Evolutionary conservation across 1,140 invertebrate genomes (phyloP), one percentile per base, ranked within the genome.

Genomic region (Anadara kagoshimensis): DNA sequence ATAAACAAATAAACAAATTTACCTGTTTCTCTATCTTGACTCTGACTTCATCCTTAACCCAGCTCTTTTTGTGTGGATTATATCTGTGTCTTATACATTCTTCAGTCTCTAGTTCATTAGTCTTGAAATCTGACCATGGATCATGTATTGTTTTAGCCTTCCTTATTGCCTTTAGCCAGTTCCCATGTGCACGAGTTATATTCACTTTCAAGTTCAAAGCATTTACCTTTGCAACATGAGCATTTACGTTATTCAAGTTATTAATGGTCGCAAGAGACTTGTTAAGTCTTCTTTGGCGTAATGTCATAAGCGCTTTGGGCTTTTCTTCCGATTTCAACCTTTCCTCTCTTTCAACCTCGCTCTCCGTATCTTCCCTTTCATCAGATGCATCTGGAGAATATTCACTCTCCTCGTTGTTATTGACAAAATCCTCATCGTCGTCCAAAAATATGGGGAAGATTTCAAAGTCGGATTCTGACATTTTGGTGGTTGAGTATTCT

Each of bases 21-120:
- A 86, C 86, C 79, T 84, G 83, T 51, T 76, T 72, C 69, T 87
- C 82, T 72, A 87, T 86, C 69, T 86, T 88, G 18, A 87, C 82
- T 57, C 81, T 77, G 12, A 85, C 85, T 58, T 80, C 76, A 79
- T 88, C 86, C 22, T 79, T 78, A 16, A 73, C 69, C 86, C 86
- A 88, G 3, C 61, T 65, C 58, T 85, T 86, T 65, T 81, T 85
- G 41, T 84, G 75, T 22, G 86, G 82, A 74, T 82, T 85, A 68
- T 88, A 88, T 12, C 86, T 65, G 80, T 88, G 84, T 11, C 86
- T 63, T 16, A 79, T 80, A 63, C 80, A 84, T 10, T 41, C 68
- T 63, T 88, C 86, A 1, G 78, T 62, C 53, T 78, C 69, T 43
- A 79, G 68, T 45, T 84, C 75, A 49, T 87, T 82, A 18, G 87